Percentiles rank a stretch among this genome's conserved stretches.
Conservation (phyloP, 2,113 vertebrate species). For the Calonectris borealis region DNA sequence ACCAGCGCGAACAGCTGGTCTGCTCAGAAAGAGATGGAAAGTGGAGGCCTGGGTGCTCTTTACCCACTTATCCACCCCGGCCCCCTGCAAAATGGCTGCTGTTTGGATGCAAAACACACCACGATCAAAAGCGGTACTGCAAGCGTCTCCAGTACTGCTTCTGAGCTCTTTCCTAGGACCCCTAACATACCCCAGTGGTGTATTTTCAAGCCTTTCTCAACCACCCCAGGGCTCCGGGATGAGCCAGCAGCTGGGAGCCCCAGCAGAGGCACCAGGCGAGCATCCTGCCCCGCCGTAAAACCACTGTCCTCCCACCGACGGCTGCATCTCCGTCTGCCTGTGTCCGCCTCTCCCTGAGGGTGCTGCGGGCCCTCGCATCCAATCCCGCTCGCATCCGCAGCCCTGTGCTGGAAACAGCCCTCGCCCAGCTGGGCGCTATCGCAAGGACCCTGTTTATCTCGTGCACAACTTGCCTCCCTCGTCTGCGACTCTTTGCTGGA, state of each 20-base stretch:
- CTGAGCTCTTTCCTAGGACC: background rate
- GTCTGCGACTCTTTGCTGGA: background rate
- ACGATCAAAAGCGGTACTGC: fast-evolving
- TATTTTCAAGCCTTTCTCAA: background rate
- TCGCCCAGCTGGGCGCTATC: fast-evolving
- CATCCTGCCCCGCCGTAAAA: background rate
- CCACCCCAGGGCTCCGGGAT: too few species aligned
- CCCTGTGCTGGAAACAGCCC: background rate
- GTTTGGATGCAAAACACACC: background rate
- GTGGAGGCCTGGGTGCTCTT: background rate
- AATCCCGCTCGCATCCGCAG: fast-evolving
- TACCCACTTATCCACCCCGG: fast-evolving
- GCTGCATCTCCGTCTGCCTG: fast-evolving
- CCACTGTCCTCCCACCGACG: fast-evolving
- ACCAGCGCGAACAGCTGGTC: background rate
- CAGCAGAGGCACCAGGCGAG: background rate
- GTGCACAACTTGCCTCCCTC: background rate
- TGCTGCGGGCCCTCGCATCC: fast-evolving
- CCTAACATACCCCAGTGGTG: fast-evolving
- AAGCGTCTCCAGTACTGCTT: background rate
- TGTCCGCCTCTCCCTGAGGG: fast-evolving
- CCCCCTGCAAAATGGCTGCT: background rate
- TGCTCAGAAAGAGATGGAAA: background rate
- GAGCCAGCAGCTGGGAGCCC: background rate
- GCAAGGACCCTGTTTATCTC: background rate